Evolutionary conservation across 2,113 vertebrate species (phyloP).

Genomic region (human): DNA sequence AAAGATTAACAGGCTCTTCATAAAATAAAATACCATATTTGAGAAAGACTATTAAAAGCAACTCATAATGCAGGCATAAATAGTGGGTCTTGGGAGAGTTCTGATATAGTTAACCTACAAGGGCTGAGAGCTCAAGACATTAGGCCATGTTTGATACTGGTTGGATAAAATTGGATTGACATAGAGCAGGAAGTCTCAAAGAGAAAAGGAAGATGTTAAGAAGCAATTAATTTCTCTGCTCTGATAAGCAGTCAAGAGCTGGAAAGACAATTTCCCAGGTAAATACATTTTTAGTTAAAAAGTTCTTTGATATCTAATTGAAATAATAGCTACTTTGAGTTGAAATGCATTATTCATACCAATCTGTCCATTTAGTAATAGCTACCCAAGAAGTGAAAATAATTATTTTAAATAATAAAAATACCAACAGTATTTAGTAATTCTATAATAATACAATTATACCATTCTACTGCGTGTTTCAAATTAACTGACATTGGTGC

Average conservation of each 20-base stretch:
- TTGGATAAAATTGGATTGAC: neutral
- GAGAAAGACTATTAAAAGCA: neutral
- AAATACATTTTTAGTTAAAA: neutral
- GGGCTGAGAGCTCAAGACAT: neutral
- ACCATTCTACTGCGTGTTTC: neutral
- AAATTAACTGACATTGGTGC: neutral
- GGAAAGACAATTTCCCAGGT: neutral
- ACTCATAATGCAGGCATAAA: neutral
- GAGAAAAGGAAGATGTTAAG: neutral
- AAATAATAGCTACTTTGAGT: neutral
- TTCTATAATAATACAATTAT: neutral
- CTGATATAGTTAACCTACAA: neutral
- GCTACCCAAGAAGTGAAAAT: neutral
- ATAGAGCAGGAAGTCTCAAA: neutral
- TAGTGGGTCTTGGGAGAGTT: neutral
- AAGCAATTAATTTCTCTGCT: neutral
- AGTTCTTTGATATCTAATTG: neutral
- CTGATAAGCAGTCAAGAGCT: neutral
- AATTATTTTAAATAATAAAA: constrained; percentile 1
- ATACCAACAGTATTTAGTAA: neutral
- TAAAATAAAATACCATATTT: neutral
- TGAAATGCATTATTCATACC: neutral
- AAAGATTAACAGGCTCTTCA: neutral
- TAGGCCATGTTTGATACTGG: neutral
- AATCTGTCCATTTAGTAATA: neutral